Base-by-base conservation (phyloP, 2,888 invertebrate species). In the Pemphredon lugubris region DNA sequence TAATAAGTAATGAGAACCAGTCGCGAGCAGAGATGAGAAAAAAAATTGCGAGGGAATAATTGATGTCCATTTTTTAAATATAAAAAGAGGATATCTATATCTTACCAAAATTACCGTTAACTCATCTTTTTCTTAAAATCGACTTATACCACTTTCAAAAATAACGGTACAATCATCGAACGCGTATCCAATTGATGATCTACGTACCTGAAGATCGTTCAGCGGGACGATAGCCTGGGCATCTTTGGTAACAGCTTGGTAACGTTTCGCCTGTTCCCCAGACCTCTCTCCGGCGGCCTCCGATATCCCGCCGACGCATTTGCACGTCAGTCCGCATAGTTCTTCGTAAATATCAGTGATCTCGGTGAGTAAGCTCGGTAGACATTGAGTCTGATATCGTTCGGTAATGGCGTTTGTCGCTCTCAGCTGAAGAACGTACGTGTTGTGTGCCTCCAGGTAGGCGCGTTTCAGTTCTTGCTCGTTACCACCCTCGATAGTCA, bases 371-470 rank as follows among this genome's bases (percentile, higher is more conserved):
- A 98, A 93, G 80, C 95, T 94, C 2, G 98, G 98, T 85, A 98
- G 92, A 66, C 96, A 96, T 84, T 95, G 94, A 80, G 93, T 93
- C 87, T 96, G 94, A 90, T 97, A 98, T 86, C 96, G 95, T 83
- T 97, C 97, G 79, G 97, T 92, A 94, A 97, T 96, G 34, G 96
- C 96, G 89, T 98, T 98, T 78, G 97, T 96, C 45, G 97, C 96
- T 79, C 96, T 95, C 77, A 98, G 91, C 88, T 98, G 97, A 83
- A 97, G 96, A 72, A 98, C 95, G 91, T 98, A 98, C 75, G 95
- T 95, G 91, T 98, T 98, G 91, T 98, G 98, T 11, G 96, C 94
- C 88, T 97, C 97, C 88, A 97, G 95, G 90, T 97, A 97, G 60
- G 93, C 93, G 21, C 87, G 87, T 64, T 94, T 94, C 79, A 95